Percentiles rank a stretch among this genome's conserved stretches.
Conservation (phyloP, 2,797 vertebrate species). For the Pseudopleuronectes americanus region DNA sequence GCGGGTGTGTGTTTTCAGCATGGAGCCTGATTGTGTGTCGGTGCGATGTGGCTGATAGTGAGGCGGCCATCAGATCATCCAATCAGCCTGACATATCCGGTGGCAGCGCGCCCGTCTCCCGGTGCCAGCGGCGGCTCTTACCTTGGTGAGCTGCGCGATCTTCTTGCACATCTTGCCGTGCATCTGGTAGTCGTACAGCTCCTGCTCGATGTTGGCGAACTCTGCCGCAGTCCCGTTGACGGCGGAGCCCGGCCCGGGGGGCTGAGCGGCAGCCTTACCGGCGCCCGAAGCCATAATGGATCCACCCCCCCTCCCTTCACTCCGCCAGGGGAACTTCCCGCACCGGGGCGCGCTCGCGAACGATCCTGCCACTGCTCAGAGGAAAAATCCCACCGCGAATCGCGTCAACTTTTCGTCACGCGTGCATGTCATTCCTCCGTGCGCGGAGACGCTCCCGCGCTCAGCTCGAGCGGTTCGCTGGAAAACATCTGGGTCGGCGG, state of each 20-base stretch:
- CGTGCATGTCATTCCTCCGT: conserved; percentile 66
- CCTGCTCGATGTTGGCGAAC: conserved; percentile 79
- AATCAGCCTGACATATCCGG: conserved; percentile 34
- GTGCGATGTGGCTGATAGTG: conserved; percentile 12
- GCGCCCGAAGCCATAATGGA: conserved; percentile 90
- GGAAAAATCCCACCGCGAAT: conserved; percentile 59
- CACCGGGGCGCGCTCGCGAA: conserved; percentile 63
- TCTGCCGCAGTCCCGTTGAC: conserved; percentile 87
- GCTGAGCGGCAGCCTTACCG: conserved; percentile 83
- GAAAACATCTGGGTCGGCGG: conserved; percentile 71
- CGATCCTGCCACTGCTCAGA: conserved; percentile 59
- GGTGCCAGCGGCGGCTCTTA: conserved; percentile 67
- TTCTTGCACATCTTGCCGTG: conserved; percentile 98
- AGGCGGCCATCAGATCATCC: conserved; percentile 46
- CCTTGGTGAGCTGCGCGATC: conserved; percentile 99
- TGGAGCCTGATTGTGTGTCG: conserved; percentile 1
- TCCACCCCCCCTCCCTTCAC: conserved; percentile 9
- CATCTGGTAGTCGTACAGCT: conserved; percentile 87
- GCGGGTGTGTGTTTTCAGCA: too few relatives aligned
- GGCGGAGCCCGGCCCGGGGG: conserved; percentile 77
- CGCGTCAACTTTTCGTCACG: conserved; percentile 64
- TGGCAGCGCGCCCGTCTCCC: conserved; percentile 38
- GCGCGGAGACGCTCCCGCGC: conserved; percentile 50
- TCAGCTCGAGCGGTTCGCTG: conserved; percentile 60
- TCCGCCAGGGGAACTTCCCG: conserved; percentile 68